Evolutionary conservation across 2,888 invertebrate species (phyloP).

Genomic region (Microchrysa polita): DNA sequence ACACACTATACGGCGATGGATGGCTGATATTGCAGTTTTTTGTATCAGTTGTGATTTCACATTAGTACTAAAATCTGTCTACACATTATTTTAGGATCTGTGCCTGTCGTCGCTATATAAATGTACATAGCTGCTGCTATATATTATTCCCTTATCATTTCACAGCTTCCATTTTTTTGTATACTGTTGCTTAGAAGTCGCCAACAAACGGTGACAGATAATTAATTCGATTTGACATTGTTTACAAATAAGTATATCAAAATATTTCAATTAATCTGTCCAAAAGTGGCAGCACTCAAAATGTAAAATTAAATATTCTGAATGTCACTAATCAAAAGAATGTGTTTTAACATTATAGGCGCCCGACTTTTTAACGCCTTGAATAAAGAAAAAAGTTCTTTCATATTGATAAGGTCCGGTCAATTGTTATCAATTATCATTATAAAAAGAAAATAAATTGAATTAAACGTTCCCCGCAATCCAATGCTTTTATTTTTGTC

Average conservation of each 20-base stretch:
- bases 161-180: slow-evolving; percentile 14
- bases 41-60: neutral
- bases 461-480: neutral
- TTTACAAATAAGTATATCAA: slow-evolving; percentile 47
- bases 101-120: neutral
- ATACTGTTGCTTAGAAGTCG: slow-evolving; percentile 26
- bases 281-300: slow-evolving; percentile 24
- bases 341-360: slow-evolving; percentile 32
- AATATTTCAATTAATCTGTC: slow-evolving; percentile 44
- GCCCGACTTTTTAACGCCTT: slow-evolving; percentile 18
- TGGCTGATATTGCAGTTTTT: neutral
- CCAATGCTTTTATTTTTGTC: neutral
- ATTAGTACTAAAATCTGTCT: neutral
- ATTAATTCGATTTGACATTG: slow-evolving; percentile 45
- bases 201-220: slow-evolving; percentile 42
- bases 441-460: neutral
- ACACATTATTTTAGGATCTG: neutral
- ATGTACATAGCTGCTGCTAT: neutral
- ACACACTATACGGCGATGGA: too few species aligned
- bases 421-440: slow-evolving; percentile 15
- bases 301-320: neutral
- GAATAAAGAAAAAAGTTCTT: slow-evolving; percentile 4
- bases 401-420: slow-evolving; percentile 31
- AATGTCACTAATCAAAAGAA: slow-evolving; percentile 4
- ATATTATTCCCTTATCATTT: slow-evolving; percentile 6